A percentile compares a stretch with the other conserved stretches of the same genome.
phyloP scores from a whole-genome alignment of 2,113 vertebrate genomes.

The Trematocara nigrifrons region DNA sequence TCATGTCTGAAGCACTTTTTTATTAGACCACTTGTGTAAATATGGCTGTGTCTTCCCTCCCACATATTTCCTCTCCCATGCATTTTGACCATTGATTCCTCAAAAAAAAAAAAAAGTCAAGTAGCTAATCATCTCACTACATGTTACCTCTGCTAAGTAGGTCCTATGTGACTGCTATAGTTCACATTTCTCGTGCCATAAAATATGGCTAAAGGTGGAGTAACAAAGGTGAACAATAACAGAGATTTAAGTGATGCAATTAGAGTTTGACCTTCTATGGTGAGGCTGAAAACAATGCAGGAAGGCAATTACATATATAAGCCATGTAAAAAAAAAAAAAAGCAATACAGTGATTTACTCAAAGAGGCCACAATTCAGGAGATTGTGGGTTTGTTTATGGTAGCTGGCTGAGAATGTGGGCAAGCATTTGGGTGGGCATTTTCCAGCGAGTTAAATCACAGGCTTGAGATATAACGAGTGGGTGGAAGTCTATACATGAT shows the following conservation, averaged over 20 bases:
- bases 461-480: slow-evolving; percentile 1
- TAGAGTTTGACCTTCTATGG: background rate
- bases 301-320: background rate
- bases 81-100: background rate
- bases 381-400: background rate
- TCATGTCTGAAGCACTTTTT: background rate
- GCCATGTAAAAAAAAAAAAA: background rate
- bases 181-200: background rate
- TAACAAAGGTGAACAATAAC: background rate
- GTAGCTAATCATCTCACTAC: background rate
- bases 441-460: slow-evolving; percentile 23
- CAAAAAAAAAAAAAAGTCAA: background rate
- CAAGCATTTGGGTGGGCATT: background rate
- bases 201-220: background rate
- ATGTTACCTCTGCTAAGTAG: background rate
- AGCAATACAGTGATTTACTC: background rate
- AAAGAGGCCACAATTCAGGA: background rate
- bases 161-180: background rate
- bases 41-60: background rate
- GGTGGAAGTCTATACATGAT: slow-evolving; percentile 8
- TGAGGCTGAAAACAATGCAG: background rate
- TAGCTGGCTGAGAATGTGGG: background rate
- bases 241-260: background rate
- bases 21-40: background rate
- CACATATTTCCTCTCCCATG: background rate